Conservation (phyloP, 2,888 invertebrate genomes). For the Prostheceraeus crozeri region DNA sequence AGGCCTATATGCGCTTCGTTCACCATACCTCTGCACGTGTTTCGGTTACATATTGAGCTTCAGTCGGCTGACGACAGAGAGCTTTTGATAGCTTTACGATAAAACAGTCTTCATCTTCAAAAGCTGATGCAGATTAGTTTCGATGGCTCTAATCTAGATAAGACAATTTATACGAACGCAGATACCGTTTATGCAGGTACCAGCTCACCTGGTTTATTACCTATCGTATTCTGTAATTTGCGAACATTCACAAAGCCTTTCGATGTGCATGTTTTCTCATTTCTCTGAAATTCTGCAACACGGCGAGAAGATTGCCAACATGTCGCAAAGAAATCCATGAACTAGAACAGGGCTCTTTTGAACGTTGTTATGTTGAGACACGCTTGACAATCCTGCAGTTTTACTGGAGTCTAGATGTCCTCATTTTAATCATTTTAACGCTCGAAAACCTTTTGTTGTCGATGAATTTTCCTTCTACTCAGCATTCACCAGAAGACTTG, state of each 20-base stretch:
- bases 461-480: too few relatives aligned
- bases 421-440: too few relatives aligned
- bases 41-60: background rate
- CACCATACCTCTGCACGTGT: background rate
- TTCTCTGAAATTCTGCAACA: background rate
- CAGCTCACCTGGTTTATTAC: slow-evolving; percentile 16
- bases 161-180: background rate
- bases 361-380: slow-evolving; percentile 5
- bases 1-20: background rate
- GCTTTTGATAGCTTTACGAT: background rate
- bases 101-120: background rate
- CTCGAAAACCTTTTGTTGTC: too few relatives aligned
- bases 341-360: slow-evolving; percentile 17
- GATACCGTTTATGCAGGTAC: background rate
- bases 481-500: too few relatives aligned
- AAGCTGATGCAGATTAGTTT: slow-evolving; percentile 3
- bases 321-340: slow-evolving; percentile 3
- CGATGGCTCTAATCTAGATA: slow-evolving; percentile 23
- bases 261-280: background rate
- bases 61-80: background rate
- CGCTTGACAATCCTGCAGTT: slow-evolving; percentile 7
- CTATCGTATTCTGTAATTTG: background rate
- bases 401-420: too few relatives aligned
- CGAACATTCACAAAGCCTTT: slow-evolving; percentile 9
- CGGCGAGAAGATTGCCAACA: slow-evolving; percentile 16